Percentiles rank a stretch among this genome's conserved stretches.
Conservation (phyloP, 1,140 invertebrate species). For the Drosophila tropicalis region DNA sequence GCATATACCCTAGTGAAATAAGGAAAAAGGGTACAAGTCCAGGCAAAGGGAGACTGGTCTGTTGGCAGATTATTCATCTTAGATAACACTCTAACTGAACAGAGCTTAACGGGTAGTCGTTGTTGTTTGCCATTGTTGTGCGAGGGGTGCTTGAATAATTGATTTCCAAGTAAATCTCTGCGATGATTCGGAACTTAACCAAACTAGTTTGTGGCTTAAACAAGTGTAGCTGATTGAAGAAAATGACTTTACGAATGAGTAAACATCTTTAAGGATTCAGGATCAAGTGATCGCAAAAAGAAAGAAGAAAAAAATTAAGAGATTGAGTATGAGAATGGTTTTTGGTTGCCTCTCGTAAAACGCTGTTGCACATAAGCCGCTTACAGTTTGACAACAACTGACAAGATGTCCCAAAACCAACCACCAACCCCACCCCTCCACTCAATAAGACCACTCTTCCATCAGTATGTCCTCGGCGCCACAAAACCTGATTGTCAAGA, state of each 20-base stretch:
- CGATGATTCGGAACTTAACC: too few relatives aligned
- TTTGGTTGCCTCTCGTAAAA: conserved; percentile 12
- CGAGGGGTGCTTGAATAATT: neutral
- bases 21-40: conserved; percentile 1
- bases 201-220: too few relatives aligned
- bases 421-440: conserved; percentile 10
- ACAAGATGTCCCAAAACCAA: conserved; percentile 13
- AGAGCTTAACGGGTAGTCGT: conserved; percentile 53
- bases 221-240: too few relatives aligned
- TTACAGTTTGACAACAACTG: conserved; percentile 66
- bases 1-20: too few relatives aligned
- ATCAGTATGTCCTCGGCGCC: too few relatives aligned
- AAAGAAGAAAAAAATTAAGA: too few relatives aligned
- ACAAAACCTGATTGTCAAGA: conserved; percentile 57
- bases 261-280: too few relatives aligned
- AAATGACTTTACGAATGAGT: too few relatives aligned
- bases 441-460: too few relatives aligned
- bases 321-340: neutral
- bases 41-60: neutral
- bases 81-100: conserved; percentile 65
- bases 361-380: conserved; percentile 62
- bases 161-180: too few relatives aligned
- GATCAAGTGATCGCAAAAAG: too few relatives aligned
- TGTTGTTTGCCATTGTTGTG: neutral
- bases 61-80: conserved; percentile 69